Conservation (phyloP, 2,888 invertebrate genomes). For the Drosophila nigritarsus region DNA sequence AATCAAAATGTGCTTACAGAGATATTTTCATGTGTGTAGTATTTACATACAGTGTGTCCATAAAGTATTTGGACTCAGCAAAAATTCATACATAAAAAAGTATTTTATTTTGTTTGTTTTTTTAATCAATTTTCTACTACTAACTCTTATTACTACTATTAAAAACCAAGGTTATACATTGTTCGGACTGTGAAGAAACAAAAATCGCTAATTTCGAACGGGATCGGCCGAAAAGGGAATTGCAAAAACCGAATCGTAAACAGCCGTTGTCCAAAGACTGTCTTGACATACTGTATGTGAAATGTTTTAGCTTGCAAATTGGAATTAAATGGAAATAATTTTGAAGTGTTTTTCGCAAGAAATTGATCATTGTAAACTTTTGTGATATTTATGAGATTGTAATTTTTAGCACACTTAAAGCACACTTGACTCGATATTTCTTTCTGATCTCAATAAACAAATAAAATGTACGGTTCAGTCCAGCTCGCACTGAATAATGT, state of each 20-base stretch:
- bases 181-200: too few species aligned
- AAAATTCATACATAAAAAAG: too few species aligned
- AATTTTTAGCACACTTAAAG: too few species aligned
- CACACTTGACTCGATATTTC: neutral
- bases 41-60: slow-evolving; percentile 1
- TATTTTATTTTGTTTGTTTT: too few species aligned
- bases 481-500: slow-evolving; percentile 22
- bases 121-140: too few species aligned
- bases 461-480: neutral
- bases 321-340: neutral
- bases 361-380: neutral
- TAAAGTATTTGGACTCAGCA: too few species aligned
- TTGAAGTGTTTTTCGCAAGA: neutral
- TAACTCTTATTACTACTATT: too few species aligned
- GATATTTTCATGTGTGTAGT: neutral
- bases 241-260: too few species aligned
- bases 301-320: neutral
- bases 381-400: neutral
- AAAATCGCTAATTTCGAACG: too few species aligned
- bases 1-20: slow-evolving; percentile 16
- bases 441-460: neutral
- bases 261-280: too few species aligned
- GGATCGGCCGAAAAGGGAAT: too few species aligned
- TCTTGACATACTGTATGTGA: neutral
- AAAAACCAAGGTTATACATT: too few species aligned